phyloP scores from a whole-genome alignment of 2,113 vertebrate genomes.

The Cettia cetti region DNA sequence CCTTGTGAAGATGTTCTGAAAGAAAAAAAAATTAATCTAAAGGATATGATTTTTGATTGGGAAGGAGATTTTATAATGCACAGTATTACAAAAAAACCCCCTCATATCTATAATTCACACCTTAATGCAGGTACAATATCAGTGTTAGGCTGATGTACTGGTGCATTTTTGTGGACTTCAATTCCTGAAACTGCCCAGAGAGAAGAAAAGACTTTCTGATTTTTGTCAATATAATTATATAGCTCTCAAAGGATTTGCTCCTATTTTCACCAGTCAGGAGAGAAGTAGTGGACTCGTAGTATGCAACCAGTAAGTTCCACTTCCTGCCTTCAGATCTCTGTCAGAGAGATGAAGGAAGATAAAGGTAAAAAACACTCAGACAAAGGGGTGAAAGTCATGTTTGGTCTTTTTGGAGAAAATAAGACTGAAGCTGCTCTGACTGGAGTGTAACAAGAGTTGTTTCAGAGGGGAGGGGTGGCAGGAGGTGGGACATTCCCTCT shows the following conservation, averaged over 20 bases:
- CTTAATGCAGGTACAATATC: background rate
- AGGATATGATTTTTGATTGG: background rate
- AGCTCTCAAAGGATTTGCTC: background rate
- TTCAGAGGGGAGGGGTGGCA: background rate
- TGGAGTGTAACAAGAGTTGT: background rate
- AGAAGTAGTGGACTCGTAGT: background rate
- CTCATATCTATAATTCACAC: background rate
- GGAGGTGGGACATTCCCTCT: background rate
- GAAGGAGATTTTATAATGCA: background rate
- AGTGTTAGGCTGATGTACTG: background rate
- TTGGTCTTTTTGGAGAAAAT: background rate
- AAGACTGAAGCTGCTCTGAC: background rate
- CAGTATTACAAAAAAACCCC: background rate
- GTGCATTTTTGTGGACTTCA: background rate
- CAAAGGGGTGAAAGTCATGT: constrained; percentile 1
- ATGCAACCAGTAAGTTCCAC: background rate
- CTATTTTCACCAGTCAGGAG: background rate
- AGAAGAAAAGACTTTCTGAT: background rate
- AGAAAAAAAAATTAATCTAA: background rate
- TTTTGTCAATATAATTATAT: background rate
- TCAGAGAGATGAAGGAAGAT: background rate
- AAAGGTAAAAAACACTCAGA: background rate
- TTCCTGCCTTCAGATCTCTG: constrained; percentile 21
- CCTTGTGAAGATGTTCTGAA: background rate
- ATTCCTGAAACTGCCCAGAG: background rate